Percentiles rank a stretch among this genome's conserved stretches.
These are phyloP conservation scores for Colletes collaris DNA, from an alignment of 2,888 invertebrate genomes.

Conservation along the genomic window DNA sequence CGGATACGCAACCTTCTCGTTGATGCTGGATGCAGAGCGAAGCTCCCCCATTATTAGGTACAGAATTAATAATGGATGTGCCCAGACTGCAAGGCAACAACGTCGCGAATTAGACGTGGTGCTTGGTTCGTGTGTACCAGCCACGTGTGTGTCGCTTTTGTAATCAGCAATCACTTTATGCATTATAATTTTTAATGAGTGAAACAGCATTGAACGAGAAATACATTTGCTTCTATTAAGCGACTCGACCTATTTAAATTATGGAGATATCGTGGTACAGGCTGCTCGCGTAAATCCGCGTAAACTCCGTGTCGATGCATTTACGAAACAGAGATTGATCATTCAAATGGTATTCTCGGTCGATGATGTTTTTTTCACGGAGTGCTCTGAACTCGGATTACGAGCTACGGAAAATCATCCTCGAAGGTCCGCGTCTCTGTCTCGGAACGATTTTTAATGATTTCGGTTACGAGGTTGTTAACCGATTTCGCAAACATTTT, in stretches of 20 bases:
- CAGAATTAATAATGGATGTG: constrained; percentile 62
- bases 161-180: constrained; percentile 21
- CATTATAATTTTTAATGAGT: constrained; percentile 44
- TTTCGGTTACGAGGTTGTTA: not conserved
- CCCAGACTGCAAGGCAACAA: constrained; percentile 47
- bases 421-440: not conserved
- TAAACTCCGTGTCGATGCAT: not conserved
- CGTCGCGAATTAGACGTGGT: constrained; percentile 58
- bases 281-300: not conserved
- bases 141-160: constrained; percentile 20
- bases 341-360: not conserved
- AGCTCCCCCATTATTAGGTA: constrained; percentile 47
- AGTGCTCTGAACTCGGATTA: no score
- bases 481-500: constrained; percentile 43
- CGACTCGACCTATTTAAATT: constrained; percentile 25
- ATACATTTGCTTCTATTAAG: constrained; percentile 34
- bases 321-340: not conserved
- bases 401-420: no score
- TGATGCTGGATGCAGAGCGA: constrained; percentile 14
- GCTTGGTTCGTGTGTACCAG: constrained; percentile 57
- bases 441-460: not conserved
- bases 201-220: constrained; percentile 35
- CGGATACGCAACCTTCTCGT: constrained; percentile 29
- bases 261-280: not conserved
- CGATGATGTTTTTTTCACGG: no score